Base-by-base conservation (phyloP, 2,888 invertebrate genomes). In the Drosophila kanekoi region DNA sequence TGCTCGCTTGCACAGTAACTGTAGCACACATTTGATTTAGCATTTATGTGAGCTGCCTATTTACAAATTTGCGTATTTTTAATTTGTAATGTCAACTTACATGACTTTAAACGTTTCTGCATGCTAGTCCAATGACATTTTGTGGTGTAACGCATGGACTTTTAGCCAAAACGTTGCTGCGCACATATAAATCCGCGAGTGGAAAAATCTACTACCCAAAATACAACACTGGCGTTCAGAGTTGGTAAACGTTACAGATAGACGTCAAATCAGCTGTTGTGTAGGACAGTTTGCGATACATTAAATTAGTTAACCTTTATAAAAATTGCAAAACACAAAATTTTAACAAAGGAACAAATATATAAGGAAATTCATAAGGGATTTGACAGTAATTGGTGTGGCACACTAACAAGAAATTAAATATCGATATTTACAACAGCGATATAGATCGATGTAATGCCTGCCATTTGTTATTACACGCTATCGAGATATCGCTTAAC, bases 201-300 rank as follows among this genome's bases (percentile, higher is more conserved):
- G 67, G 69, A 73, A 81, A 79, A 87, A 77, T 74, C 70, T 78
- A 75, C 79, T 82, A 51, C 67, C 28, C 32, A 66, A 72, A 79
- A 79, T 74, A 56, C 70, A 77, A 60, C 77, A 65, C 77, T 77
- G 66, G 9, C 2, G 40, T 8, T n/a, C 44, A 78, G 75, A 57
- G 79, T 63, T 75, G 60, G 40, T 57, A 20, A 72, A 35, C 44
- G 54, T 33, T 28, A n/a, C 10, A 18, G 9, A 8, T 16, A 16
- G 18, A 45, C 9, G 28, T 32, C 10, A 1, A 28, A 45, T 48
- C 78, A 75, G 75, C 78, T 78, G 72, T 51, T 72, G 6, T 51
- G 5, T 37, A 16, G 18, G 48, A 33, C 14, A 35, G 35, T 16
- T 14, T 23, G 18, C 41, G 43, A 51, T 38, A 41, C 13, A 16